Percentiles rank a stretch among this genome's conserved stretches.
These are phyloP conservation scores for Cyaniris semiargus DNA, from an alignment of 2,888 invertebrate species.

Conservation along the genomic window DNA sequence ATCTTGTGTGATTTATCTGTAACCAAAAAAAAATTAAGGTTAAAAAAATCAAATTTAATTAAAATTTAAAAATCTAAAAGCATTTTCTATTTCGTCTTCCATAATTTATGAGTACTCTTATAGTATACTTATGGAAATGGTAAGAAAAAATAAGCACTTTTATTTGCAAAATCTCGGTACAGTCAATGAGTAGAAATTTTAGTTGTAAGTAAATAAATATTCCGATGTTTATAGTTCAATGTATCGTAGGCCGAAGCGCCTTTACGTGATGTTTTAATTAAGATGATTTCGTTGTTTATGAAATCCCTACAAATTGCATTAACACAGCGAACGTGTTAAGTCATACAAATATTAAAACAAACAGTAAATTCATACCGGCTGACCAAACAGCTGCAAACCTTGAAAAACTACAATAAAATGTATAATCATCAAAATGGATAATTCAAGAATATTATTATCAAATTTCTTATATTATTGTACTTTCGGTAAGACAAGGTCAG, in stretches of 20 bases:
- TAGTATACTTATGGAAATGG: no score
- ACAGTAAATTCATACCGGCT: not conserved
- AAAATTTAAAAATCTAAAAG: no score
- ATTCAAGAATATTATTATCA: not conserved
- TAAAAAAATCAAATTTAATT: not conserved
- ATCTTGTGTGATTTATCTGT: slow-evolving; percentile 60
- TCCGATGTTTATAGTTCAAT: not conserved
- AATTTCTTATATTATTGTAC: no score
- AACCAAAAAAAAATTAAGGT: slow-evolving; percentile 39
- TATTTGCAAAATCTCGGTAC: no score
- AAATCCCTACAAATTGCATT: not conserved
- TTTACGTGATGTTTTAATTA: not conserved
- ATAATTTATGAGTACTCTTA: no score
- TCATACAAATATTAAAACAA: not conserved
- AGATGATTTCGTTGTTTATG: not conserved
- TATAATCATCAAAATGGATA: not conserved
- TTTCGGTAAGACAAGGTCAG: no score
- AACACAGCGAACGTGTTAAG: not conserved
- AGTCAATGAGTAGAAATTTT: not conserved
- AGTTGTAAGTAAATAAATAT: not conserved
- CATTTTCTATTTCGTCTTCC: no score
- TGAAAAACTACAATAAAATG: not conserved
- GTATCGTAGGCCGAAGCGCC: not conserved
- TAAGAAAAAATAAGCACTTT: no score
- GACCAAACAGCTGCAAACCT: not conserved